Base-by-base conservation (phyloP, 2,113 vertebrate species). In the Gnathonemus longibarbis region DNA sequence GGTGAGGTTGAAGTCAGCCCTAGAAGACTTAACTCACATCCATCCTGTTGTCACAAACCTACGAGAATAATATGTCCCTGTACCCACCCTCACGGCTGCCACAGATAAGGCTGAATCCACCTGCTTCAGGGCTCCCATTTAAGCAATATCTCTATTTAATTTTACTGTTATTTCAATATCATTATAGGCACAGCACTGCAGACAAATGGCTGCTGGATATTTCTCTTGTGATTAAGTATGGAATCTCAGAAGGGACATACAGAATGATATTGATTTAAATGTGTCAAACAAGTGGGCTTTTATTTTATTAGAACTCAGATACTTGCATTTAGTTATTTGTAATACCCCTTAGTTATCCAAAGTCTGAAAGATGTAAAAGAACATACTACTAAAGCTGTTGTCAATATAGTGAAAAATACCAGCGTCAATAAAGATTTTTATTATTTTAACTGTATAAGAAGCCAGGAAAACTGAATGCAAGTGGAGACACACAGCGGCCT, bases 131-230 rank as follows among this genome's bases (percentile, higher is more conserved):
- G 88, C 21, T 88, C 91, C 90, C 85, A 56, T 87, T 92, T 91
- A 88, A 89, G 90, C 92, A 93, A 90, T 93, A 70, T 92, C 94
- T 94, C 92, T 92, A 93, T 94, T 93, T 84, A 92, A 56, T 91
- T 91, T 84, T 86, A 91, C 90, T 90, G 89, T 90, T 90, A 91
- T 58, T 90, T 66, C 74, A 88, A 88, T 89, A 56, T 77, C 9
- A 45, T 84, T 48, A 15, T 19, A 5, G 3, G 17, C 17, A 49
- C 27, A 87, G 80, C n/a, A 1, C 39, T 56, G 17, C 87, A 90
- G 87, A 56, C 46, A n/a, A 46, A 74, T 3, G 74, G n/a, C 19
- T 9, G 46, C 42, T 17, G n/a, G 45, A 49, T 24, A n/a, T 27
- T 49, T 31, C 62, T 74, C 17, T 66, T 56, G 88, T 56, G 87